Percentiles rank a stretch among this genome's conserved stretches.
These are phyloP conservation scores for Petromus typicus DNA, from an alignment of 2,113 vertebrate genomes.

Conservation along the genomic window DNA sequence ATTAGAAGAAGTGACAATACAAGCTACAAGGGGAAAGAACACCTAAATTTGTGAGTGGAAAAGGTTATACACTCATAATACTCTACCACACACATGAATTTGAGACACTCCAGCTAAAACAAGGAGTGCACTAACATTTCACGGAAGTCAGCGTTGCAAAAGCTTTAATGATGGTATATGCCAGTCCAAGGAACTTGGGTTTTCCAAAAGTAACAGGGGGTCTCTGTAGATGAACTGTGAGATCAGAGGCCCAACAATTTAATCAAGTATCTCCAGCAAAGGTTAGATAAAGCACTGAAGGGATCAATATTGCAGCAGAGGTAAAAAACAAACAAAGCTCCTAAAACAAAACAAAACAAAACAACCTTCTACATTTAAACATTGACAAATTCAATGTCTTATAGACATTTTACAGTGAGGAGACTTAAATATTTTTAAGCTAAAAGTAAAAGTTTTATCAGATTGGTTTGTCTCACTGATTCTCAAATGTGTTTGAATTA, in stretches of 20 bases:
- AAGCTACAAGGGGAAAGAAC: rapidly evolving
- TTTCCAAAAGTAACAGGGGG: not conserved
- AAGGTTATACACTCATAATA: not conserved
- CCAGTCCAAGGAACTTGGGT: rapidly evolving
- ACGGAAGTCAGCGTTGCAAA: not conserved
- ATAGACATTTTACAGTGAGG: not conserved
- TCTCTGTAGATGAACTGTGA: not conserved
- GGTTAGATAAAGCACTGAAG: not conserved
- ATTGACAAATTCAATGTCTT: not conserved
- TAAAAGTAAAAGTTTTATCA: not conserved
- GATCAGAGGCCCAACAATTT: not conserved
- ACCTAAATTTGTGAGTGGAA: not conserved
- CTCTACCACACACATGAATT: rapidly evolving
- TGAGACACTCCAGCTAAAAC: not conserved
- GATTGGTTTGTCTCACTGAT: not conserved
- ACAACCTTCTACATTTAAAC: not conserved
- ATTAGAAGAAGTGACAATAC: not conserved
- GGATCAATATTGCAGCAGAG: not conserved
- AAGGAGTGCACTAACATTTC: not conserved
- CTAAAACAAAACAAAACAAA: no score
- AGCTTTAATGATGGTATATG: not conserved
- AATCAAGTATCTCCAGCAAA: not conserved
- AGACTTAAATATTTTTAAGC: not conserved
- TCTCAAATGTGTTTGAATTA: not conserved
- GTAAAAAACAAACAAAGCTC: not conserved